phyloP scores from a whole-genome alignment of 2,888 invertebrate genomes.

The Drosophila pegasa region DNA sequence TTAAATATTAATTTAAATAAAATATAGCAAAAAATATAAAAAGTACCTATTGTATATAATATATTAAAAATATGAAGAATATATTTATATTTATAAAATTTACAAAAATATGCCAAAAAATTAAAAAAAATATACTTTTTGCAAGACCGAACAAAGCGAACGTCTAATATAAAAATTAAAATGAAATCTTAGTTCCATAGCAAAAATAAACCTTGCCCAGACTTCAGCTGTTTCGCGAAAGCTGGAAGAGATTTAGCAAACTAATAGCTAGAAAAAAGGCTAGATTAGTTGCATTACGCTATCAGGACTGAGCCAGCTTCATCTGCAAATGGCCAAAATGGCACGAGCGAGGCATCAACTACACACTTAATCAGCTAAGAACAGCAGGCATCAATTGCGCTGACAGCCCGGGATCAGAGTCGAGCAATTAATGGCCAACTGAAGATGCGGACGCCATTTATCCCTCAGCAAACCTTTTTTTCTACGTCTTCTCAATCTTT shows the following conservation, averaged over 20 bases:
- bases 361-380: conserved; percentile 33
- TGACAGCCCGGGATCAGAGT: conserved; percentile 10
- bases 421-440: conserved; percentile 49
- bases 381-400: conserved; percentile 34
- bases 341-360: conserved; percentile 19
- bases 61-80: no score
- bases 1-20: no score
- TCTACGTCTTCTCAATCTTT: conserved; percentile 10
- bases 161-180: not conserved
- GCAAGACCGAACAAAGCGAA: no score
- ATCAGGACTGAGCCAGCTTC: conserved; percentile 1
- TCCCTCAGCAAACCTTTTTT: conserved; percentile 25
- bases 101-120: no score
- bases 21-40: no score
- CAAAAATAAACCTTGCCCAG: not conserved
- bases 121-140: no score
- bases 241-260: not conserved
- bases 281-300: not conserved
- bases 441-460: conserved; percentile 38
- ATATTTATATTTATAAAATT: no score
- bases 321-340: not conserved
- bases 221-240: no score
- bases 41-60: no score
- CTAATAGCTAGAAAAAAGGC: not conserved
- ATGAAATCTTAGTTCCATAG: not conserved